Percentiles rank a stretch among this genome's conserved stretches.
phyloP scores from a whole-genome alignment of 2,888 invertebrate species.

The Ommatoiulus sabulosus region DNA sequence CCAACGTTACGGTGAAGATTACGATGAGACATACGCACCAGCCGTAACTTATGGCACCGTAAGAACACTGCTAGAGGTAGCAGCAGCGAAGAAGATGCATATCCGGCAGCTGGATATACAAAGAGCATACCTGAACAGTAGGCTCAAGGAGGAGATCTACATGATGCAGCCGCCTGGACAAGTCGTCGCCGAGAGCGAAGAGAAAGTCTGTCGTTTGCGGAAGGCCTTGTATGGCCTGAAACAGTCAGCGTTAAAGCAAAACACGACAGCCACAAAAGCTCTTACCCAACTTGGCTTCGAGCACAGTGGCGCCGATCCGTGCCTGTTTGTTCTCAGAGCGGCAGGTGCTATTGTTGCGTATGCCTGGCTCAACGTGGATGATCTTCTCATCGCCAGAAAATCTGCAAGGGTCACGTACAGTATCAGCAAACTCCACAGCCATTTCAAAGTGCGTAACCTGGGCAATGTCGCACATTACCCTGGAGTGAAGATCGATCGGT shows the following conservation, averaged over 20 bases:
- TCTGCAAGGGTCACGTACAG: neutral
- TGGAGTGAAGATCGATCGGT: neutral
- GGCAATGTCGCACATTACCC: neutral
- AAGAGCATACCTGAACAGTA: neutral
- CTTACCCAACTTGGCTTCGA: neutral
- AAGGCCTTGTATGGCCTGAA: conserved; percentile 1
- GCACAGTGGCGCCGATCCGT: neutral
- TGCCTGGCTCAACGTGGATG: neutral
- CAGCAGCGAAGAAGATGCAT: neutral
- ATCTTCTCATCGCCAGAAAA: neutral
- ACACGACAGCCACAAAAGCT: neutral
- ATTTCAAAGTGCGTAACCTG: neutral
- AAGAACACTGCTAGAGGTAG: neutral
- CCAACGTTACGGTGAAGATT: conserved; percentile 12
- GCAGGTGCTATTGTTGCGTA: neutral
- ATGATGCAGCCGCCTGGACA: neutral
- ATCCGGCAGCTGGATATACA: neutral
- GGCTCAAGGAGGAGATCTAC: neutral
- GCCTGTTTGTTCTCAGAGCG: neutral
- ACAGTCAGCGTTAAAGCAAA: neutral
- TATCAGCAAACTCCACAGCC: neutral
- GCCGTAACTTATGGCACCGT: neutral
- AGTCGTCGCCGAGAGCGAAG: neutral
- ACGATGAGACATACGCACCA: conserved; percentile 26
- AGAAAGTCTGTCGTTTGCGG: neutral